Base-by-base conservation (phyloP, 2,113 vertebrate genomes). In the Thamnophis sirtalis region DNA sequence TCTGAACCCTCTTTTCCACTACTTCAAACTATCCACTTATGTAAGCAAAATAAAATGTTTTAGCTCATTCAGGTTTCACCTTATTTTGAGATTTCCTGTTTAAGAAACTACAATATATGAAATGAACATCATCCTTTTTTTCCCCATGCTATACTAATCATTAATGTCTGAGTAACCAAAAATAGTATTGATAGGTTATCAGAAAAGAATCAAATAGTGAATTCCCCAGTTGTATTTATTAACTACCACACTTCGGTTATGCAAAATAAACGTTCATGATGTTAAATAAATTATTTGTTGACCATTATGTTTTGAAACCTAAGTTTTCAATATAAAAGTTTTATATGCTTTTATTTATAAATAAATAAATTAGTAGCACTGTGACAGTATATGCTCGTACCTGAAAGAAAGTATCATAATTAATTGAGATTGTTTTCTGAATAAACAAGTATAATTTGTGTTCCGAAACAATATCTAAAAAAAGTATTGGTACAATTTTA, bases 121-220 rank as follows among this genome's bases (percentile, higher is more conserved):
- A 55, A 56, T 92, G 53, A 38, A 3, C 85, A 2, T 86, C 38
- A 55, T 86, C 88, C 56, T 38, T 50, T 50, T 68, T 89, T 87
- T 88, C 28, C 93, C 90, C 85, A 92, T 96, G 85, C 15, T 26
- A 0, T 0, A 87, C 13, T 48, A 13, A 80, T 3, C 21, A 13
- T 86, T 89, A 90, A 91, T 96, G 95, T 95, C 91, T 93, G 86
- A 96, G 90, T 93, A 89, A 92, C 86, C 53, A 95, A 86, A 84
- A 3, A 89, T 43, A 93, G 89, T 93, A 92, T 54, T 93, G 92
- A 90, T 93, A 94, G 90, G 92, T 96, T 96, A 94, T 92, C 84
- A 80, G 5, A 19, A 9, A 55, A 73, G 33, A 63, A 68, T 84
- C 21, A 88, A 88, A 51, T 54, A 43, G 49, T 22, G 10, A 38